Conservation (phyloP, 2,888 invertebrate genomes). For the Nomada ferruginata region DNA sequence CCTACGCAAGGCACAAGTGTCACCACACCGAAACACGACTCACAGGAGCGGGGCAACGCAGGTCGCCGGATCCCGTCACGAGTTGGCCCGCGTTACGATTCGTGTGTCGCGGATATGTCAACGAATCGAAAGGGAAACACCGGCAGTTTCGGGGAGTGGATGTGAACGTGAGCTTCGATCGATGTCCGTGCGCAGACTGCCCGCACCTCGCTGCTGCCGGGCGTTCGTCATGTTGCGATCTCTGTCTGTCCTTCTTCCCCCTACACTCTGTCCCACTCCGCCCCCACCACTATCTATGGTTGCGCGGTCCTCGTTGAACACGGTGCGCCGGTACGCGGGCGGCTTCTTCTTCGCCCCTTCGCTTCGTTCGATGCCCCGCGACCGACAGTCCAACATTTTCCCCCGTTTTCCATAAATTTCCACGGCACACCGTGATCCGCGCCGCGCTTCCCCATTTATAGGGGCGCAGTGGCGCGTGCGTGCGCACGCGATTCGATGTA, state of each 20-base stretch:
- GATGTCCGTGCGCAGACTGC: slow-evolving; percentile 81
- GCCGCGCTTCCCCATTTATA: slow-evolving; percentile 23
- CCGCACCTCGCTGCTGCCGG: slow-evolving; percentile 70
- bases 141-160: slow-evolving; percentile 66
- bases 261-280: too few species aligned
- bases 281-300: slow-evolving; percentile 31
- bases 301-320: slow-evolving; percentile 22
- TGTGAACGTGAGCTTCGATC: slow-evolving; percentile 77
- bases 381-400: slow-evolving; percentile 45
- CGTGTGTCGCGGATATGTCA: slow-evolving; percentile 40
- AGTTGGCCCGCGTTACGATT: slow-evolving; percentile 2
- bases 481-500: slow-evolving; percentile 20
- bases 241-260: slow-evolving; percentile 13
- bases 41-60: slow-evolving; percentile 5
- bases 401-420: slow-evolving; percentile 47
- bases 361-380: neutral
- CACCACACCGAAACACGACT: slow-evolving; percentile 64
- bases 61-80: slow-evolving; percentile 5
- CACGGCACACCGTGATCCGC: slow-evolving; percentile 18
- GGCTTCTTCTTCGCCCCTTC: slow-evolving; percentile 33
- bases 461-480: neutral
- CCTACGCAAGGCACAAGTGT: slow-evolving; percentile 65
- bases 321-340: slow-evolving; percentile 8
- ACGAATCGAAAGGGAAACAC: slow-evolving; percentile 63
- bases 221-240: slow-evolving; percentile 71